A percentile compares a stretch with the other conserved stretches of the same genome.
Evolutionary conservation across 1,140 invertebrate species (phyloP).

Genomic region (Saxidomus purpurata): DNA sequence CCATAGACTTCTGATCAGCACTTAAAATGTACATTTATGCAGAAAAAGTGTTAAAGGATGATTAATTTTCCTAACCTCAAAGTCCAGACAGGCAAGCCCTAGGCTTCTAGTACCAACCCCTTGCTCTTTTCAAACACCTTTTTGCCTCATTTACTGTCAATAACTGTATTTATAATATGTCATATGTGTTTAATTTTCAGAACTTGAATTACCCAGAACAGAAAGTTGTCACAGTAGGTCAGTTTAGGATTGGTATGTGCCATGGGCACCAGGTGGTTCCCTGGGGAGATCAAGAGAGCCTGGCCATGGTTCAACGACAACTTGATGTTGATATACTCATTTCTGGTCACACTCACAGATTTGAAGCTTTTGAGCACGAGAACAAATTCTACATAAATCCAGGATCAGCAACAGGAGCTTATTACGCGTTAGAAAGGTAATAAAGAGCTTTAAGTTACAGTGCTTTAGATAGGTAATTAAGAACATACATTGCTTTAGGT

Average conservation of each 20-base stretch:
- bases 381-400: constrained; percentile 99
- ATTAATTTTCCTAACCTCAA: too few relatives aligned
- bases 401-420: constrained; percentile 99
- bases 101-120: too few relatives aligned
- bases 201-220: constrained; percentile 99
- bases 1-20: too few relatives aligned
- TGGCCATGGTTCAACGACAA: constrained; percentile 97
- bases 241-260: constrained; percentile 98
- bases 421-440: constrained; percentile 96
- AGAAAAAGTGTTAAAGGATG: too few relatives aligned
- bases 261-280: constrained; percentile 99
- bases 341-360: constrained; percentile 99
- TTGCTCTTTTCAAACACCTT: too few relatives aligned
- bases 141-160: too few relatives aligned
- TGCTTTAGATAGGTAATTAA: too few relatives aligned
- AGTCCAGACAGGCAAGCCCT: too few relatives aligned
- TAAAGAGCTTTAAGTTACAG: not conserved
- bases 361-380: constrained; percentile 99
- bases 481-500: too few relatives aligned
- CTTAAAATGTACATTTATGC: too few relatives aligned
- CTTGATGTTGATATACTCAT: constrained; percentile 99
- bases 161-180: too few relatives aligned
- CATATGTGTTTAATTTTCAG: constrained; percentile 87
- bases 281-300: constrained; percentile 97
- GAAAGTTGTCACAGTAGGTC: constrained; percentile 99